A percentile compares a stretch with the other conserved stretches of the same genome.
These are phyloP conservation scores for Crotophaga sulcirostris DNA, from an alignment of 2,113 vertebrate species.

Conservation along the genomic window DNA sequence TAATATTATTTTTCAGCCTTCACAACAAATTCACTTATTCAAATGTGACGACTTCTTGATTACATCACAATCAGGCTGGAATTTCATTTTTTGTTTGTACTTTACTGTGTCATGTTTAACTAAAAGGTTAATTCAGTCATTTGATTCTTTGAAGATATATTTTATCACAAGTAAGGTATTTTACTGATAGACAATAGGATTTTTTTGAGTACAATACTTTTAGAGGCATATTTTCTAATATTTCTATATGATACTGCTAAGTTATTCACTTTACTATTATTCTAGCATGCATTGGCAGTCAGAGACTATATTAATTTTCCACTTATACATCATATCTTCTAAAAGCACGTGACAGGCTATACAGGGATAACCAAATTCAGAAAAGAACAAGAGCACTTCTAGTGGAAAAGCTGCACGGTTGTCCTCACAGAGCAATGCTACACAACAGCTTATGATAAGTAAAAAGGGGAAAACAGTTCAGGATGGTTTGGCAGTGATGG, in stretches of 20 bases:
- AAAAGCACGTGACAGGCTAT: neutral
- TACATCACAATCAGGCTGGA: neutral
- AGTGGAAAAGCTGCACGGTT: neutral
- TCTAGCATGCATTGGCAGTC: neutral
- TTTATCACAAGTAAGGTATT: neutral
- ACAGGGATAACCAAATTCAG: neutral
- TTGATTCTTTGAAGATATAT: neutral
- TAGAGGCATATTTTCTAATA: neutral
- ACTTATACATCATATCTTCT: neutral
- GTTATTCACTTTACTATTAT: neutral
- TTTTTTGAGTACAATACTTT: neutral
- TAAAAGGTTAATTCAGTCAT: neutral
- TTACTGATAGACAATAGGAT: neutral
- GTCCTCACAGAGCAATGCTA: neutral
- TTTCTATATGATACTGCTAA: neutral
- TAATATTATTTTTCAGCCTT: neutral
- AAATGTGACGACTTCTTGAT: neutral
- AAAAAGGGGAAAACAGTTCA: neutral
- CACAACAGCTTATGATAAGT: neutral
- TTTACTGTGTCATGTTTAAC: neutral
- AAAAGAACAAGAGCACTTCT: neutral
- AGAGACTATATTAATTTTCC: neutral
- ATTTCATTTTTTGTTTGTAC: neutral
- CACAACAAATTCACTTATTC: neutral
- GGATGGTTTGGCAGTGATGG: neutral